phyloP scores from a whole-genome alignment of 2,113 vertebrate genomes.

The Crypturellus undulatus region DNA sequence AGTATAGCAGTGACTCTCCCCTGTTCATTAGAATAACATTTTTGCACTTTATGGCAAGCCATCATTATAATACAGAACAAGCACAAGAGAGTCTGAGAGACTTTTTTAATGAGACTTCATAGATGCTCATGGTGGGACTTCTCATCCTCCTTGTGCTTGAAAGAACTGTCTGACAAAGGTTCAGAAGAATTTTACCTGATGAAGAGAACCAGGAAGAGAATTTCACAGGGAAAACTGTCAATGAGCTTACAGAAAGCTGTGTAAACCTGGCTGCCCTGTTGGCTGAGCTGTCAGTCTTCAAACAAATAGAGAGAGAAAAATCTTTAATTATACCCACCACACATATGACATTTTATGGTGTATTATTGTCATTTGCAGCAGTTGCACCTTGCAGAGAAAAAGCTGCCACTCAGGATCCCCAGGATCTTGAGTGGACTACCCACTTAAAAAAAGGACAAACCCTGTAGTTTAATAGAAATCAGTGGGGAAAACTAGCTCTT shows the following conservation, averaged over 20 bases:
- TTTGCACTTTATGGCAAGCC: slow-evolving; percentile 56
- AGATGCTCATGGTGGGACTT: slow-evolving; percentile 46
- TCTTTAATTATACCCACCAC: slow-evolving; percentile 61
- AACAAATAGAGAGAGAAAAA: slow-evolving; percentile 26
- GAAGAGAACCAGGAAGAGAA: slow-evolving; percentile 47
- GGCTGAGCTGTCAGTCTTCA: slow-evolving; percentile 71
- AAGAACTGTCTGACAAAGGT: slow-evolving; percentile 70
- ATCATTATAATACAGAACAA: slow-evolving; percentile 64
- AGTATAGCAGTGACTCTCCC: slow-evolving; percentile 20
- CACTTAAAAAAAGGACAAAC: not conserved
- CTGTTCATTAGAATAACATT: slow-evolving; percentile 69
- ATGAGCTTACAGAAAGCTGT: slow-evolving; percentile 45
- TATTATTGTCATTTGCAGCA: not conserved
- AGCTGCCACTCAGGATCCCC: not conserved
- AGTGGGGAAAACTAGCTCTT: slow-evolving; percentile 1
- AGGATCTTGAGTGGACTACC: not conserved
- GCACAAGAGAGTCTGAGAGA: slow-evolving; percentile 43
- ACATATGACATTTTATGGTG: slow-evolving; percentile 25
- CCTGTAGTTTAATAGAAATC: not conserved
- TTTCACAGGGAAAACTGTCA: slow-evolving; percentile 72
- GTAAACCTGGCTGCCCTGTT: slow-evolving; percentile 44
- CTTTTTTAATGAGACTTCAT: slow-evolving; percentile 79
- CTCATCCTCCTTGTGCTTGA: slow-evolving; percentile 56
- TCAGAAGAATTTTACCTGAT: slow-evolving; percentile 65
- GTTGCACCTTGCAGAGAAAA: not conserved